Percentiles rank a stretch among this genome's conserved stretches.
Conservation (phyloP, 53 echinoderm and acorn worm genomes). For the Antedon mediterranea region DNA sequence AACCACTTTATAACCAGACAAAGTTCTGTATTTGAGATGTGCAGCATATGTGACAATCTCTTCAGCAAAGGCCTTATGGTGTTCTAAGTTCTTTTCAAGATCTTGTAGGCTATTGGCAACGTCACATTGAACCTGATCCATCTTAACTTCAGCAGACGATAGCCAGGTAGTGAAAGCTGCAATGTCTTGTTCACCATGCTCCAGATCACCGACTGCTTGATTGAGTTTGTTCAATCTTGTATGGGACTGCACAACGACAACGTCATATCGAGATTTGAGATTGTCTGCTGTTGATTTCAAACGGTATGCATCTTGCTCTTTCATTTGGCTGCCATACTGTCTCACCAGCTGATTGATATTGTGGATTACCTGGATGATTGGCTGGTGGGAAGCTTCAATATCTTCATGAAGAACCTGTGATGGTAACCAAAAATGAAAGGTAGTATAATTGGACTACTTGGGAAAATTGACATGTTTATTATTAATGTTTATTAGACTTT, state of each 20-base stretch:
- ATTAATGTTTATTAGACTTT: too few species aligned
- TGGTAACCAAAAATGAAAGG: too few species aligned
- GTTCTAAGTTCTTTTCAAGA: conserved; percentile 40
- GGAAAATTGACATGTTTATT: too few species aligned
- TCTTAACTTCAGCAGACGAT: conserved; percentile 33
- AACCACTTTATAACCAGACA: conserved; percentile 84
- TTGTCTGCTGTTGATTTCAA: conserved; percentile 58
- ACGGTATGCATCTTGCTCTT: conserved; percentile 80
- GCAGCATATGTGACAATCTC: conserved; percentile 82
- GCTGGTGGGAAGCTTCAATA: conserved; percentile 62
- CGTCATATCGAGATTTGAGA: conserved; percentile 71
- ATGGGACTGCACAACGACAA: conserved; percentile 71
- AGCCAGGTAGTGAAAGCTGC: conserved; percentile 71
- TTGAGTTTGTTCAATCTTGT: conserved; percentile 64
- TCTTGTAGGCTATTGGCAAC: conserved; percentile 42
- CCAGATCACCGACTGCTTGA: conserved; percentile 56
- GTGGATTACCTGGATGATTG: conserved; percentile 88
- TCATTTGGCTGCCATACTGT: conserved; percentile 60
- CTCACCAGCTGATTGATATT: conserved; percentile 74
- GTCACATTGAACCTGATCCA: conserved; percentile 25
- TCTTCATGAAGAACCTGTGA: conserved; percentile 83
- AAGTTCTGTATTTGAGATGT: conserved; percentile 87
- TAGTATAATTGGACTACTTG: too few species aligned
- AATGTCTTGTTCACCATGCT: conserved; percentile 45
- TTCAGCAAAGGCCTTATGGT: conserved; percentile 62